A percentile compares a stretch with the other conserved stretches of the same genome.
Conservation (phyloP, 1,140 invertebrate genomes). For the Sminthurides bifidus region DNA sequence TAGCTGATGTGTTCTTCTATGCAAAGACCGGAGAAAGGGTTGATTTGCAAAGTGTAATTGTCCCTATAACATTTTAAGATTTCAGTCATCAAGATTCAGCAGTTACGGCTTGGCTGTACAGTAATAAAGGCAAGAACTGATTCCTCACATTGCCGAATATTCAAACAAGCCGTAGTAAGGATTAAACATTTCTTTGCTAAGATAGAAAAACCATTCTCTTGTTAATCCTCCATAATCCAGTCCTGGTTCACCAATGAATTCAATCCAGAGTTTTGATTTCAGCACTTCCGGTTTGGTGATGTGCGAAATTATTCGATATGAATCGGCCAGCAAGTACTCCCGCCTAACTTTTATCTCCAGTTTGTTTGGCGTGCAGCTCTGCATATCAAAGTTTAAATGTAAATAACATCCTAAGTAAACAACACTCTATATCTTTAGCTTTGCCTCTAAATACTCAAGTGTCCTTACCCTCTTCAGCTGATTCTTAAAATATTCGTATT, state of each 20-base stretch:
- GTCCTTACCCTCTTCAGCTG: constrained; percentile 91
- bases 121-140: background rate
- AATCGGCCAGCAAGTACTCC: constrained; percentile 88
- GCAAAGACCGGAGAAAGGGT: constrained; percentile 89
- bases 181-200: constrained; percentile 99
- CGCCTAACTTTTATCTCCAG: constrained; percentile 90
- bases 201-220: constrained; percentile 94
- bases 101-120: no score
- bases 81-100: background rate
- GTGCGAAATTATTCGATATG: constrained; percentile 76
- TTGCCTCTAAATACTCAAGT: constrained; percentile 50
- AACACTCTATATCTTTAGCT: no score
- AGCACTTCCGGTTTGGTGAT: constrained; percentile 74
- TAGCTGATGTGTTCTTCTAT: constrained; percentile 96
- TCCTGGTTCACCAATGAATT: constrained; percentile 94
- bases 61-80: constrained; percentile 51
- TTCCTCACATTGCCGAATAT: constrained; percentile 86
- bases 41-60: constrained; percentile 98
- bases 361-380: constrained; percentile 94
- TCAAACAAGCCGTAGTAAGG: constrained; percentile 98
- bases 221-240: constrained; percentile 95
- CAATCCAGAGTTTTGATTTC: constrained; percentile 95
- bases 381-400: constrained; percentile 37
- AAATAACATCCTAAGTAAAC: no score
- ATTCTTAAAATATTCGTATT: constrained; percentile 95